Evolutionary conservation across 2,113 vertebrate species (phyloP).

Genomic region (Aythya baeri): DNA sequence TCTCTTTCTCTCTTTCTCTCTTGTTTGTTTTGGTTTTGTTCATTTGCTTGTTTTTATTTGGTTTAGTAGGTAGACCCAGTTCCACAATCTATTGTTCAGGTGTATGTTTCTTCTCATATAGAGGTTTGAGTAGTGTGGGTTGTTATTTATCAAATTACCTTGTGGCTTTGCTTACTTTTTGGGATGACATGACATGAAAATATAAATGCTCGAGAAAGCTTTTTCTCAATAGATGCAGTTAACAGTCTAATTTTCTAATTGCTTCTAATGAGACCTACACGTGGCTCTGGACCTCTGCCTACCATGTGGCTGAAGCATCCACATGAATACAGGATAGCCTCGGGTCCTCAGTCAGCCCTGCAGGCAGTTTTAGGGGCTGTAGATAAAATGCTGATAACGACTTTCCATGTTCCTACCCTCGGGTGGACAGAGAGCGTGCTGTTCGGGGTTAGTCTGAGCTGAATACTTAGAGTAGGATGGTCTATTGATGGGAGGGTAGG

Average conservation of each 20-base stretch:
- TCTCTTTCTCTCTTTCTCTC: too few species aligned
- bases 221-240: not conserved
- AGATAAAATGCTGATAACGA: not conserved
- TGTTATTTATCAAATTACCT: not conserved
- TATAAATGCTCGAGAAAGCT: fast-evolving
- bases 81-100: not conserved
- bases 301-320: not conserved
- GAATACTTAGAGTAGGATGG: not conserved
- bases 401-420: not conserved
- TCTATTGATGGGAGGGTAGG: not conserved
- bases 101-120: not conserved
- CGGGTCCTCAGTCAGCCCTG: not conserved
- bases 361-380: not conserved
- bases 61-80: not conserved
- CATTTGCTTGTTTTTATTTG: too few species aligned
- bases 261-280: fast-evolving
- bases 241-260: not conserved
- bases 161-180: not conserved
- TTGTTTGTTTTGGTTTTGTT: too few species aligned
- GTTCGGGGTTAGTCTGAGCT: not conserved
- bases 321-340: not conserved
- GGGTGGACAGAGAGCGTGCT: not conserved
- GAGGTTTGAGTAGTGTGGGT: not conserved
- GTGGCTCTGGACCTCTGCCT: not conserved
- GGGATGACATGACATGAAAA: not conserved